Evolutionary conservation across 2,888 invertebrate genomes (phyloP), one percentile per base, ranked within the genome.

Genomic region (Hypercompe scribonia): DNA sequence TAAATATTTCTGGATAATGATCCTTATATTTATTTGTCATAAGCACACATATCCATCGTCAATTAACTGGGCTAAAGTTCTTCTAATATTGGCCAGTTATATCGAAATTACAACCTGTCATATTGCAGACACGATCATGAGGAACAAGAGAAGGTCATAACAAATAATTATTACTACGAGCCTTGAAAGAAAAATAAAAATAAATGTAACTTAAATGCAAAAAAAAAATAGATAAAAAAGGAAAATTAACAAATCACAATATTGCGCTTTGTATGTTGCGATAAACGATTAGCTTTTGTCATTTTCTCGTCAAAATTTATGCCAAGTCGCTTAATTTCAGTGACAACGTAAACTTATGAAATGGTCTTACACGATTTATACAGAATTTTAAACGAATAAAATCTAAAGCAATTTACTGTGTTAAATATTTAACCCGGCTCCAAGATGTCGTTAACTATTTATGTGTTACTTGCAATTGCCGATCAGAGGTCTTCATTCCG

Each of bases 51-150:
- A 80, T 88, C 79, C 86, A 78, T 74, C 83, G 80, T 65, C 74
- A 73, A 71, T 75, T 74, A 75, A 76, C 74, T 70, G 81, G 73
- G 79, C 76, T 82, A 72, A 75, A 82, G 88, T 65, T 86, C 86
- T 82, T 78, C 66, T 73, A 83, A 79, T 81, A 81, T 78, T 90
- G 87, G 91, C 81, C 81, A 81, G 85, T 84, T 86, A 88, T 90
- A 90, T 84, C 89, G 82, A 94, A 95, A 95, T 95, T 93, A 94
- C 89, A 92, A 93, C 94, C 94, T 94, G 94, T 94, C 94, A 94
- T 94, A 93, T 88, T 85, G 82, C 91, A 91, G 92, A 94, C 93
- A 90, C 88, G 91, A 91, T 92, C 91, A 89, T 91, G 91, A 90
- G 87, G 90, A 90, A 82, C 91, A 88, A 87, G 87, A 90, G 92